These are phyloP conservation scores for Theocolax elegans DNA, from an alignment of 1,140 invertebrate genomes.

Conservation along the genomic window DNA sequence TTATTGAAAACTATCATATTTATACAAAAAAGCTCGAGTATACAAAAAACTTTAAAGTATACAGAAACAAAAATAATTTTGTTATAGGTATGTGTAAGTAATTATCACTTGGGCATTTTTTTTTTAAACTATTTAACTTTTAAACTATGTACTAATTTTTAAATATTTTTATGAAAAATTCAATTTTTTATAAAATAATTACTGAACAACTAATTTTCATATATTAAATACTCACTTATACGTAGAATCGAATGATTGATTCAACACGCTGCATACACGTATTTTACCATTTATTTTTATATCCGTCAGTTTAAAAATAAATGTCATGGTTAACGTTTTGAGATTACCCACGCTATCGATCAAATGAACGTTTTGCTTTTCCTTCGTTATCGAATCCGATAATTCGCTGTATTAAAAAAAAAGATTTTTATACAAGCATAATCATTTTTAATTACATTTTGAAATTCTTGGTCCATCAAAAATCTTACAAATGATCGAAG, in stretches of 20 bases:
- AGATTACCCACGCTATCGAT: neutral
- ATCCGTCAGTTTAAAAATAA: conserved; percentile 6
- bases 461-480: neutral
- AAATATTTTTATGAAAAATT: no score
- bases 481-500: conserved; percentile 17
- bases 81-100: no score
- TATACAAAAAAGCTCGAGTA: no score
- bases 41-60: no score
- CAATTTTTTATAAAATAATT: no score
- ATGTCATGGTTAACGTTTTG: neutral
- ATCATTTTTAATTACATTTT: neutral
- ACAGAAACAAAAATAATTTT: no score
- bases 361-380: neutral
- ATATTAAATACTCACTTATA: conserved; percentile 19
- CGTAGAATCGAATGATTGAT: neutral
- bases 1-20: no score
- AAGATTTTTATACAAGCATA: neutral
- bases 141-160: no score
- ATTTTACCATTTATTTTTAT: conserved; percentile 21
- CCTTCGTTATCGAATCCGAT: neutral
- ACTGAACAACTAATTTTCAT: no score
- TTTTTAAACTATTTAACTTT: no score
- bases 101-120: no score
- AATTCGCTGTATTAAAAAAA: conserved; percentile 1
- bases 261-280: conserved; percentile 11